Evolutionary conservation across 2,888 invertebrate species (phyloP).

Genomic region (Caenorhabditis sulstoni): DNA sequence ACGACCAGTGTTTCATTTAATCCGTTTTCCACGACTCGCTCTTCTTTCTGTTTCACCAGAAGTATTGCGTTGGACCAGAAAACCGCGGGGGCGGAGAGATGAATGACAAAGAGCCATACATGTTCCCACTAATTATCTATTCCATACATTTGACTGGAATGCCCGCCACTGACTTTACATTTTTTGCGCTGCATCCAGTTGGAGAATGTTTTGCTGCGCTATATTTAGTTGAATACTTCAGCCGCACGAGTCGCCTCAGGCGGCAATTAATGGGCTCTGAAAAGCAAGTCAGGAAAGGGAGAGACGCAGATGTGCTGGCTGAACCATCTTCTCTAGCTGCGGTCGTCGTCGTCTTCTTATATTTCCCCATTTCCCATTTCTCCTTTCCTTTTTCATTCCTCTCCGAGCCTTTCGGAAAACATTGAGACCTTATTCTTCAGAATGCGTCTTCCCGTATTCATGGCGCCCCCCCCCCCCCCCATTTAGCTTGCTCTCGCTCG

Average conservation of each 20-base stretch:
- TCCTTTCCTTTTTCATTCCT: conserved; percentile 5
- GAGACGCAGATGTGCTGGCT: conserved; percentile 22
- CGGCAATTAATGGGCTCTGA: conserved; percentile 50
- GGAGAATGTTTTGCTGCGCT: neutral
- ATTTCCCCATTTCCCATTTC: conserved; percentile 1
- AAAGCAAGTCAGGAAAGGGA: conserved; percentile 3
- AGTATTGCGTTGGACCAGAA: too few species aligned
- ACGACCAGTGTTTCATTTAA: neutral
- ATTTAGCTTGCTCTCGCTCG: conserved; percentile 14
- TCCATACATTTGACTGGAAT: too few species aligned
- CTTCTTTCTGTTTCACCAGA: too few species aligned
- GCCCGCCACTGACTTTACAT: too few species aligned
- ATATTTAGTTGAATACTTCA: conserved; percentile 1
- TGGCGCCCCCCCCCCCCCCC: neutral
- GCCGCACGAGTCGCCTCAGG: conserved; percentile 16
- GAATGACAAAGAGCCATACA: too few species aligned
- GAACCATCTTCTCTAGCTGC: conserved; percentile 25
- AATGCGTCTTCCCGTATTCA: neutral
- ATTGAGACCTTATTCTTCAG: too few species aligned
- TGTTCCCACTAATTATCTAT: too few species aligned
- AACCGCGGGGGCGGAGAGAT: too few species aligned
- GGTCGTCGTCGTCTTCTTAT: neutral
- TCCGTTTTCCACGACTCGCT: neutral
- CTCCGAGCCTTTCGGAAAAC: neutral
- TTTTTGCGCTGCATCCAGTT: too few species aligned